Percentiles rank a stretch among this genome's conserved stretches.
phyloP scores from a whole-genome alignment of 2,797 vertebrate genomes.

The Argentina silus region DNA sequence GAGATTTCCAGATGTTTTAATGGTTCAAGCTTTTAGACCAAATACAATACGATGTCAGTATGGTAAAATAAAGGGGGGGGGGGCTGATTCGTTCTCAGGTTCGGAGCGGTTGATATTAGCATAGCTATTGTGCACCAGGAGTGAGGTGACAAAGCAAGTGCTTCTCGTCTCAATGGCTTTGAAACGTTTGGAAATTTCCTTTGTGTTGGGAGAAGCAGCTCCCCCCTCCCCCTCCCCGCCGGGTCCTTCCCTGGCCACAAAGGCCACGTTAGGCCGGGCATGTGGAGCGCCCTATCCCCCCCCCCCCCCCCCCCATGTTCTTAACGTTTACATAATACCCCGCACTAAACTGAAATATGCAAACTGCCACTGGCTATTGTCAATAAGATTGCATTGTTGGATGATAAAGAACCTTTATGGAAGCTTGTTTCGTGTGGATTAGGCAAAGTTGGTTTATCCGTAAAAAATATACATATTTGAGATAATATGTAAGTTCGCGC shows the following conservation, averaged over 20 bases:
- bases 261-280: slow-evolving; percentile 48
- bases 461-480: no score
- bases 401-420: not conserved
- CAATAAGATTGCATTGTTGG: slow-evolving; percentile 1
- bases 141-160: slow-evolving; percentile 75
- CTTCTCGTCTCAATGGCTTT: slow-evolving; percentile 73
- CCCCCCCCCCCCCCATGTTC: slow-evolving; percentile 14
- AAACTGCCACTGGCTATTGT: slow-evolving; percentile 23
- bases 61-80: slow-evolving; percentile 39
- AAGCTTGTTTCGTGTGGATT: not conserved
- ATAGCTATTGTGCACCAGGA: slow-evolving; percentile 71
- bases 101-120: slow-evolving; percentile 73
- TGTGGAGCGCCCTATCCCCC: slow-evolving; percentile 32
- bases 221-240: slow-evolving; percentile 24
- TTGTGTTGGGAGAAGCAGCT: slow-evolving; percentile 65
- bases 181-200: slow-evolving; percentile 72
- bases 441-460: no score
- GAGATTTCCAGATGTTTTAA: slow-evolving; percentile 48
- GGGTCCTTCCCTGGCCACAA: slow-evolving; percentile 45
- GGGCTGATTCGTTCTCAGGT: slow-evolving; percentile 61
- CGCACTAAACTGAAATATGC: slow-evolving; percentile 8
- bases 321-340: slow-evolving; percentile 26
- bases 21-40: slow-evolving; percentile 27
- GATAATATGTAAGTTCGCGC: no score
- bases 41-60: slow-evolving; percentile 25